These are phyloP conservation scores for Epinephelus awoara DNA, from an alignment of 2,797 vertebrate species.

Conservation along the genomic window DNA sequence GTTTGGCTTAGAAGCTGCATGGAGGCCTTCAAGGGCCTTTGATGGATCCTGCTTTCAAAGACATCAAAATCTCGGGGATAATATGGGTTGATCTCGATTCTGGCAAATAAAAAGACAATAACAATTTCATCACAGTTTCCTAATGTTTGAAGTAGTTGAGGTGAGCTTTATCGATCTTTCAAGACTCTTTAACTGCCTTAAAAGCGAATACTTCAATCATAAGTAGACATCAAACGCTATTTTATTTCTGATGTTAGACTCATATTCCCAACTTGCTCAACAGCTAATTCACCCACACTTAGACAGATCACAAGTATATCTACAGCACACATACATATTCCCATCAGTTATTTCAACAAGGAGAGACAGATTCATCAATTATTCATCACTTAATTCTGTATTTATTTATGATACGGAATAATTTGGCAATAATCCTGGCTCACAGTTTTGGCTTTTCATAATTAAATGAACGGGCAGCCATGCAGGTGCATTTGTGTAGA, in stretches of 20 bases:
- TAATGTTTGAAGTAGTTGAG: slow-evolving; percentile 53
- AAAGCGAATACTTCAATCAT: slow-evolving; percentile 30
- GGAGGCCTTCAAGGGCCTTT: slow-evolving; percentile 47
- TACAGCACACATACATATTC: neutral
- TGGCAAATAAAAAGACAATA: slow-evolving; percentile 28
- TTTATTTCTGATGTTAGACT: slow-evolving; percentile 26
- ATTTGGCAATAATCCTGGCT: neutral
- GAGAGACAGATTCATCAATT: neutral
- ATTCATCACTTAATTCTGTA: neutral
- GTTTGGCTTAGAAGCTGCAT: slow-evolving; percentile 21
- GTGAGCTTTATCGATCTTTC: slow-evolving; percentile 41
- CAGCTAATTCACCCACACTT: neutral
- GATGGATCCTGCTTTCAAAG: slow-evolving; percentile 54
- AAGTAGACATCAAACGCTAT: slow-evolving; percentile 40
- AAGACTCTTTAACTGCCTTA: slow-evolving; percentile 15
- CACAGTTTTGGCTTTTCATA: neutral
- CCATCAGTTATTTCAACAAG: neutral
- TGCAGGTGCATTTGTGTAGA: slow-evolving; percentile 7
- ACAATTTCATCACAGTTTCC: slow-evolving; percentile 69
- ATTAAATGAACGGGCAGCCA: neutral
- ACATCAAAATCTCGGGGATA: slow-evolving; percentile 52
- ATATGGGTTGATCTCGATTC: slow-evolving; percentile 36
- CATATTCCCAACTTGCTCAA: slow-evolving; percentile 30
- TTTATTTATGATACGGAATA: slow-evolving; percentile 1
- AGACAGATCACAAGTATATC: neutral